Evolutionary conservation across 2,113 vertebrate species (phyloP), one percentile per base, ranked within the genome.

Genomic region (Bubo blakistoni): DNA sequence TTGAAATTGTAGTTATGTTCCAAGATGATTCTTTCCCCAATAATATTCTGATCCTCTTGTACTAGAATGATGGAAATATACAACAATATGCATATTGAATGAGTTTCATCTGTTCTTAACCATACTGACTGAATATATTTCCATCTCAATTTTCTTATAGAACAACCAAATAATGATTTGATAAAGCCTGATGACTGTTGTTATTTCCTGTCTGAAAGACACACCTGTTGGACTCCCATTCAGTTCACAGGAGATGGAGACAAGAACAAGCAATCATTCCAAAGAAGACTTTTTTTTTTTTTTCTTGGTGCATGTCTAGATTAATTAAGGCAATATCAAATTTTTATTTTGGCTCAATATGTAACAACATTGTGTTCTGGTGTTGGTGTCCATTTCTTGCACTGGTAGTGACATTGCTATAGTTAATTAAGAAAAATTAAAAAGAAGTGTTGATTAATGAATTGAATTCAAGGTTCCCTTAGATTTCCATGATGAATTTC

Each of bases 161-260:
- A 82, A 70, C 8, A 90, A 70, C 5, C 21, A 86, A 90, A 58
- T 38, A 83, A 76, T 16, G 38, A 38, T 47, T 90, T 63, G 85
- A 89, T 59, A 63, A 73, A 70, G 77, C 83, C 63, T 91, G 85
- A 76, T 59, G 44, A 57, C 18, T 77, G 55, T 54, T 92, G 42
- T 58, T 94, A 84, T 86, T 90, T 90, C 71, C 81, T 94, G 19
- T 49, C 86, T 66, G 32, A 93, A 97, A 86, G 20, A 18, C 46
- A 84, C 47, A 69, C 94, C 61, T 95, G 18, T 83, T 84, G 81
- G 61, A 94, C 70, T 95, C 91, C 82, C 91, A 87, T 65, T 85
- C 73, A 84, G 44, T 86, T 96, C 70, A 87, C 85, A 92, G 66
- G 38, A 96, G 49, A 62, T 38, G 51, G 67, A 82, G 65, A 42